Evolutionary conservation across 1,140 invertebrate genomes (phyloP).

Genomic region (Drosophila murphyi): DNA sequence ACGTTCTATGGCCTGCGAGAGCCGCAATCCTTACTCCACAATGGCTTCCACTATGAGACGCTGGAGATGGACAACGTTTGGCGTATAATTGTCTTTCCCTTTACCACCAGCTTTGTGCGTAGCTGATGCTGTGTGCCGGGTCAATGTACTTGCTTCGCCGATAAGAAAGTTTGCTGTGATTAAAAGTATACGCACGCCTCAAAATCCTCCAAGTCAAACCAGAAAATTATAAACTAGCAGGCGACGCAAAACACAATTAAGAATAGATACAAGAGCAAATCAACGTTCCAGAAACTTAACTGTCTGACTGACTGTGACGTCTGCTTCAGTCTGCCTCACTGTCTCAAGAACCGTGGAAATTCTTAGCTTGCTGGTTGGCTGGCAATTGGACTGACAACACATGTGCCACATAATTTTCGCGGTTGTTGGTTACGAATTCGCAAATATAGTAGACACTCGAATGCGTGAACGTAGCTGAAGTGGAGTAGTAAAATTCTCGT

Average conservation of each 20-base stretch:
- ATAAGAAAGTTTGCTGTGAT: constrained; percentile 35
- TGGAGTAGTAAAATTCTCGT: too few species aligned
- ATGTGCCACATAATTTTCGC: constrained; percentile 71
- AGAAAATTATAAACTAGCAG: background rate
- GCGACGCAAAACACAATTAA: constrained; percentile 1
- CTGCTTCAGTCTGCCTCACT: background rate
- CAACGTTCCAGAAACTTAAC: constrained; percentile 17
- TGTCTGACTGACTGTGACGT: constrained; percentile 18
- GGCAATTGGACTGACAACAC: constrained; percentile 57
- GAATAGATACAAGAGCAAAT: background rate
- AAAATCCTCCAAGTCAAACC: background rate
- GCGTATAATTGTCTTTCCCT: constrained; percentile 65
- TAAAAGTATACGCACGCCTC: background rate
- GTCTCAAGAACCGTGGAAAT: constrained; percentile 10
- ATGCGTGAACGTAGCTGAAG: background rate
- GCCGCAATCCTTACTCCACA: constrained; percentile 17
- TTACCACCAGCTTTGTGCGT: constrained; percentile 14
- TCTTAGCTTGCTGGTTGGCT: constrained; percentile 6
- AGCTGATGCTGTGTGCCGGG: constrained; percentile 43
- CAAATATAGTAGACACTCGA: constrained; percentile 25
- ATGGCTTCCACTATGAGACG: constrained; percentile 61
- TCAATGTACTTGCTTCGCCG: constrained; percentile 37
- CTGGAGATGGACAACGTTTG: constrained; percentile 23
- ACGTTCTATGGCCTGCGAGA: constrained; percentile 20
- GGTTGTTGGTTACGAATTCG: constrained; percentile 52